Conservation (phyloP, 2,888 invertebrate genomes). For the Ophioninae sp. region DNA sequence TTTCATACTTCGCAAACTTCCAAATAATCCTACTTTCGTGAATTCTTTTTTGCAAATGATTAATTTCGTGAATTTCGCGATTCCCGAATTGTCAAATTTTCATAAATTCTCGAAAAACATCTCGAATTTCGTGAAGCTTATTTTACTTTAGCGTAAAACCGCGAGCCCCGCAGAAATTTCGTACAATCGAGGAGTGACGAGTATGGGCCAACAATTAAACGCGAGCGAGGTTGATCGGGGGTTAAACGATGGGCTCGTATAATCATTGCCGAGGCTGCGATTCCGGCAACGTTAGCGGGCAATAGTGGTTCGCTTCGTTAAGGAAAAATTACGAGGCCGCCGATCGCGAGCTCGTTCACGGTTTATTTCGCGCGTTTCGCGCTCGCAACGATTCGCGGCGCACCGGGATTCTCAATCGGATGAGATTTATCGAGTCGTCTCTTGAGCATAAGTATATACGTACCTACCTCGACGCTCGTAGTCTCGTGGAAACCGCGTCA, state of each 20-base stretch:
- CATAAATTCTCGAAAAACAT: too few species aligned
- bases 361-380: constrained; percentile 27
- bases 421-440: constrained; percentile 13
- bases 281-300: constrained; percentile 42
- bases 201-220: neutral
- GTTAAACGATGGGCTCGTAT: neutral
- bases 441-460: neutral
- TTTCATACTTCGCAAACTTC: neutral
- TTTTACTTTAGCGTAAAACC: too few species aligned
- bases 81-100: too few species aligned
- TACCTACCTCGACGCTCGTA: constrained; percentile 34
- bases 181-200: too few species aligned
- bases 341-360: constrained; percentile 1
- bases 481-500: constrained; percentile 57
- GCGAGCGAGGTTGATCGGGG: neutral
- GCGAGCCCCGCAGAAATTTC: too few species aligned
- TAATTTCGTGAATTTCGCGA: too few species aligned
- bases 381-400: constrained; percentile 19
- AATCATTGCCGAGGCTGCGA: constrained; percentile 25
- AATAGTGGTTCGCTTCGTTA: constrained; percentile 42
- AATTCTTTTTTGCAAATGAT: too few species aligned
- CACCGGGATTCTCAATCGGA: constrained; percentile 26
- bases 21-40: too few species aligned
- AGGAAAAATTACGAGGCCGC: constrained; percentile 55
- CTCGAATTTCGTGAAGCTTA: too few species aligned